Evolutionary conservation across 1,140 invertebrate genomes (phyloP).

Genomic region (Drosophila bifasciata): DNA sequence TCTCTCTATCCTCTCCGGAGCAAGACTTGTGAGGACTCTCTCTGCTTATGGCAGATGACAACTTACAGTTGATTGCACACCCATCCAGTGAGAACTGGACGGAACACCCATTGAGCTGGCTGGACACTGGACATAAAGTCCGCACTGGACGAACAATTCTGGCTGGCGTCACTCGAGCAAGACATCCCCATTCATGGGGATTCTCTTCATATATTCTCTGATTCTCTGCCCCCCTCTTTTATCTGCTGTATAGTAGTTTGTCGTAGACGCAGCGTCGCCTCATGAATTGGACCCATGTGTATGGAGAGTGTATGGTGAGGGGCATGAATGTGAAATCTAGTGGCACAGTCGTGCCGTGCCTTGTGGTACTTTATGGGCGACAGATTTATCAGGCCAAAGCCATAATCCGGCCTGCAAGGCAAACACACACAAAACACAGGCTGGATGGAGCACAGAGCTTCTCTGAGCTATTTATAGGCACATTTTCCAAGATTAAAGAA

Average conservation of each 20-base stretch:
- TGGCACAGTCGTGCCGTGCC: conserved; percentile 48
- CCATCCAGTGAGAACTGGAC: conserved; percentile 38
- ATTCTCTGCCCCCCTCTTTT: conserved; percentile 38
- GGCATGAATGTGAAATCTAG: conserved; percentile 48
- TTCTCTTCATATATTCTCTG: conserved; percentile 16
- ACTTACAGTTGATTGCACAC: conserved; percentile 65
- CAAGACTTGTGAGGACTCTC: neutral
- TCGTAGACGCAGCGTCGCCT: conserved; percentile 51
- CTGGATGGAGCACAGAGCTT: conserved; percentile 2
- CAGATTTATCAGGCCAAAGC: conserved; percentile 58
- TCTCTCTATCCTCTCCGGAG: neutral
- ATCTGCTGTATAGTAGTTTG: conserved; percentile 58
- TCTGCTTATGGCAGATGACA: conserved; percentile 44
- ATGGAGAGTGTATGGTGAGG: conserved; percentile 23
- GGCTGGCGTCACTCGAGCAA: conserved; percentile 14
- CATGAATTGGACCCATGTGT: conserved; percentile 46
- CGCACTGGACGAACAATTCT: neutral
- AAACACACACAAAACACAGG: too few species aligned
- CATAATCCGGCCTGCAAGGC: conserved; percentile 42
- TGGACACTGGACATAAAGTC: neutral
- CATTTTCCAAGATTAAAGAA: conserved; percentile 46
- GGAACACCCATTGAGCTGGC: conserved; percentile 32
- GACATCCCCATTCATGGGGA: conserved; percentile 47
- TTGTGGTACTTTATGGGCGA: conserved; percentile 53
- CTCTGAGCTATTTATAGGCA: conserved; percentile 55